Evolutionary conservation across 1,140 invertebrate genomes (phyloP).

Genomic region (Bombus waltoni): DNA sequence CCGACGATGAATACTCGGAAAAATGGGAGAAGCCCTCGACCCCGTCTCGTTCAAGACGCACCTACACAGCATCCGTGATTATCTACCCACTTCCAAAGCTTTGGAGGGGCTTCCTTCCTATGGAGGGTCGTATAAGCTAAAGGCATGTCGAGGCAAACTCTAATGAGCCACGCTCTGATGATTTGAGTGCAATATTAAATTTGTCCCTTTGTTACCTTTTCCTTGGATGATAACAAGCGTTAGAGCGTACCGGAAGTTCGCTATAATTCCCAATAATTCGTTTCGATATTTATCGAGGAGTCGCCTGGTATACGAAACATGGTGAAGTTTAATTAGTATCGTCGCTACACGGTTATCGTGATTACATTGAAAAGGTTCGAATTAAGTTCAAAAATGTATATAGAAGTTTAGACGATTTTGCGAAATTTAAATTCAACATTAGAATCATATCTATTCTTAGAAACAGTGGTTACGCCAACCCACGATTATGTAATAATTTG

Average conservation of each 20-base stretch:
- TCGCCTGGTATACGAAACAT: background rate
- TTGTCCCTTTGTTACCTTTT: background rate
- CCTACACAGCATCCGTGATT: constrained; percentile 52
- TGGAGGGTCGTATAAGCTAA: constrained; percentile 24
- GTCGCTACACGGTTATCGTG: background rate
- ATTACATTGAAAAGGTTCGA: background rate
- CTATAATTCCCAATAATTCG: background rate
- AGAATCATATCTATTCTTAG: constrained; percentile 34
- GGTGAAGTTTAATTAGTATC: background rate
- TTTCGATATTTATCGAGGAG: background rate
- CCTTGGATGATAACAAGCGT: background rate
- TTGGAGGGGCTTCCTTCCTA: constrained; percentile 48
- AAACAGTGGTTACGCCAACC: constrained; percentile 9
- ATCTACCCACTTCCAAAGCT: constrained; percentile 46
- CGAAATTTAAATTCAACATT: constrained; percentile 13
- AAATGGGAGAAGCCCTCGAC: constrained; percentile 52
- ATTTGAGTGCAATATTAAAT: constrained; percentile 29
- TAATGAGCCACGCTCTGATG: constrained; percentile 34
- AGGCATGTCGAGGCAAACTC: constrained; percentile 44
- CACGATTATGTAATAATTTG: constrained; percentile 39
- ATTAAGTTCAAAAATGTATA: background rate
- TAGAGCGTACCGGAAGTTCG: background rate
- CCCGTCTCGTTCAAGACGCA: constrained; percentile 62
- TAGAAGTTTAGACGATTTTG: background rate
- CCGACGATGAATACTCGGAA: constrained; percentile 45